Base-by-base conservation (phyloP, 1,140 invertebrate genomes). In the Venturia canescens region DNA sequence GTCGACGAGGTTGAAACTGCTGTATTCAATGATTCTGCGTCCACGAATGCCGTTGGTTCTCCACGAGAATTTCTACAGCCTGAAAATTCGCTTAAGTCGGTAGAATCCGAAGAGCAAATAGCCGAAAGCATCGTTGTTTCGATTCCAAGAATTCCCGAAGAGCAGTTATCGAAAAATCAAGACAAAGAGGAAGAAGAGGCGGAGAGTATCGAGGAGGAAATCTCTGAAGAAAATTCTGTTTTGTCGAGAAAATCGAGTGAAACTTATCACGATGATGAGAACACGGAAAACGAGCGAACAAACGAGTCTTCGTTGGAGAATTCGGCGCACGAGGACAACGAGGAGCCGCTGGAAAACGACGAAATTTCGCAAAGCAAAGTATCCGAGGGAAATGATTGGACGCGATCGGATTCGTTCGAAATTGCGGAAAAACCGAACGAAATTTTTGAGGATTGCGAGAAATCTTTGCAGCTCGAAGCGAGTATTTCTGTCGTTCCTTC, bases 361-460 rank as follows among this genome's bases (percentile, higher is more conserved):
- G 69, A 23, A 26, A 74, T 11, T 77, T 75, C 50, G 3, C 53
- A 38, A 15, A 53, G 34, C 11, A 75, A 50, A 75, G 31, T 57
- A 15, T 29, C 34, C n/a, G 21, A 53, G 1, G 78, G 82, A 16
- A 83, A 89, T 27, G 83, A 89, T 16, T 89, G 83, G 86, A 85
- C 81, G 3, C 76, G 80, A 78, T 90, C 85, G 9, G 84, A 89
- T 77, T 89, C 89, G 0, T 88, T 90, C 57, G 71, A 87, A 77
- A 29, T 70, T 60, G 18, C 48, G 0, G 53, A 82, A 16, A 79
- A 57, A 27, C 78, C 38, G 15, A 75, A 44, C 13, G 71, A 74
- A 0, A 29, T 18, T 53, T 7, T 53, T 1, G 48, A 27, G 18
- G 48, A 48, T 74, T 44, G 75, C 23, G 63, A 78, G 66, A 9